A percentile compares a stretch with the other conserved stretches of the same genome.
phyloP scores from a whole-genome alignment of 2,113 vertebrate genomes.

The Willisornis vidua region DNA sequence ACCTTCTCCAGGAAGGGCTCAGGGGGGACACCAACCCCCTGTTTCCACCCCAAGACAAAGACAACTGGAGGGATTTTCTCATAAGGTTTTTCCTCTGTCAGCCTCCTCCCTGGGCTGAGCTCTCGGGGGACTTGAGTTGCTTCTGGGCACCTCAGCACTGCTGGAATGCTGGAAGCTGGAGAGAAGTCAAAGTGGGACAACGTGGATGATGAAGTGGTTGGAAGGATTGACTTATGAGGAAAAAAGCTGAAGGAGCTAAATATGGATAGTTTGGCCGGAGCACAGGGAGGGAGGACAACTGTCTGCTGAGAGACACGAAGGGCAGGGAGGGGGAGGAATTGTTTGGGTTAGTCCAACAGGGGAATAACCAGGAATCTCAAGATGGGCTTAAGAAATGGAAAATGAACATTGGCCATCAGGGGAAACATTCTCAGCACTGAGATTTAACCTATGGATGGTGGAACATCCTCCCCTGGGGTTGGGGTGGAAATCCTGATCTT shows the following conservation, averaged over 20 bases:
- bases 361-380: constrained; percentile 44
- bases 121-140: background rate
- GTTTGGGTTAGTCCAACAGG: constrained; percentile 17
- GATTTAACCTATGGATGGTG: background rate
- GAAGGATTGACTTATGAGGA: constrained; percentile 50
- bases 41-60: background rate
- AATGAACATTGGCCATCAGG: background rate
- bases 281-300: constrained; percentile 8
- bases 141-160: background rate
- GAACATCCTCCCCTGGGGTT: background rate
- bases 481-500: constrained; percentile 31
- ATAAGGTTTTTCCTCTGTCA: background rate
- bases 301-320: constrained; percentile 2
- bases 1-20: background rate
- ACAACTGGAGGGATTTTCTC: constrained; percentile 31
- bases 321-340: background rate
- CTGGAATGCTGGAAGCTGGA: constrained; percentile 4
- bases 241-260: constrained; percentile 15
- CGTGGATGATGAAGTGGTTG: background rate
- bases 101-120: background rate
- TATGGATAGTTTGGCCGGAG: constrained; percentile 8
- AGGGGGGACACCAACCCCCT: background rate
- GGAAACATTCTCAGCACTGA: constrained; percentile 23
- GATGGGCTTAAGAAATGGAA: constrained; percentile 33
- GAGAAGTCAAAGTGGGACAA: constrained; percentile 22